These are phyloP conservation scores for Caenorhabditis inopinata DNA, from an alignment of 1,140 invertebrate genomes.

Conservation along the genomic window DNA sequence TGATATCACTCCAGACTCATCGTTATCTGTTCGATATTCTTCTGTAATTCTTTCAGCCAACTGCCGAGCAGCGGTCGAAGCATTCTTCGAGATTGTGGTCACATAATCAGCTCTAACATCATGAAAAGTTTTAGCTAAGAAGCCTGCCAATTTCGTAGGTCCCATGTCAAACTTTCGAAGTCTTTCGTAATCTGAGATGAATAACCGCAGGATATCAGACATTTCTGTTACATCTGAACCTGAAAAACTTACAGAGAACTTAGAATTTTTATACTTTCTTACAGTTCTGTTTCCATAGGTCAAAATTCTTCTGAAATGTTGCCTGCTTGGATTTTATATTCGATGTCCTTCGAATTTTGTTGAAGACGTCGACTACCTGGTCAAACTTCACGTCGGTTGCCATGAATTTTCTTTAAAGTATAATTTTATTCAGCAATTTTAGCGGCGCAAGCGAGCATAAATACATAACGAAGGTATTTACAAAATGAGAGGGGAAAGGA, in stretches of 20 bases:
- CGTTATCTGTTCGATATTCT: constrained; percentile 3
- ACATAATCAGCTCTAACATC: background rate
- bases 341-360: background rate
- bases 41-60: background rate
- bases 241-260: background rate
- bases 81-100: background rate
- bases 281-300: background rate
- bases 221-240: background rate
- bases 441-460: background rate
- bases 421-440: background rate
- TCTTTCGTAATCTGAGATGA: background rate
- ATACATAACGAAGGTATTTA: background rate
- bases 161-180: constrained; percentile 3
- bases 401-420: background rate
- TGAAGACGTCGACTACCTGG: background rate
- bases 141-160: background rate
- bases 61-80: background rate
- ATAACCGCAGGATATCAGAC: background rate
- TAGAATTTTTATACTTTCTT: background rate
- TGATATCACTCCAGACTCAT: background rate
- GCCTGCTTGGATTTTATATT: constrained; percentile 26
- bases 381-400: background rate
- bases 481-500: too few relatives aligned
- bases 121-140: background rate
- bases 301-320: constrained; percentile 4